Evolutionary conservation across 1,140 invertebrate genomes (phyloP).

Genomic region (Andrena cerasifolii): DNA sequence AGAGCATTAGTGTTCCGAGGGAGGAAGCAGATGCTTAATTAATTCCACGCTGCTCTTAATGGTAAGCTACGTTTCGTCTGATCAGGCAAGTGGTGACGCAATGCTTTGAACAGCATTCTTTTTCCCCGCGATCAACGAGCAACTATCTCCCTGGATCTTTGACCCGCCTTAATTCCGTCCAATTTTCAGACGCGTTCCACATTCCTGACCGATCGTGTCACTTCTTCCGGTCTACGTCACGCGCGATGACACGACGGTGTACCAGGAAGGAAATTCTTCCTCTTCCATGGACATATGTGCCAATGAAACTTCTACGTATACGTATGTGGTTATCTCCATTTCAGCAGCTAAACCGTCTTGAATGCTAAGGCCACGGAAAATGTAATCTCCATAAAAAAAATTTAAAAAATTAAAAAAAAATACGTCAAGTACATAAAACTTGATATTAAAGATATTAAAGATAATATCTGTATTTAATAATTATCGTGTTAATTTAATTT

Average conservation of each 20-base stretch:
- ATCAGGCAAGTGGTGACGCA: constrained; percentile 35
- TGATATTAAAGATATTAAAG: no score
- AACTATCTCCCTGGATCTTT: constrained; percentile 49
- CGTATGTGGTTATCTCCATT: constrained; percentile 5
- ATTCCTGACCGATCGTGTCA: constrained; percentile 38
- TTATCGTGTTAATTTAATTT: no score
- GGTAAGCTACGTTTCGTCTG: constrained; percentile 20
- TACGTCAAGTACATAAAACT: no score
- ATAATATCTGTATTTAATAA: no score
- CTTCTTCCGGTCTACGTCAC: constrained; percentile 32
- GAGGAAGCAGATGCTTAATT: constrained; percentile 49
- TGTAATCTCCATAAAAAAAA: no score
- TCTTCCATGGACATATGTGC: background rate
- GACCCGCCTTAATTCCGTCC: constrained; percentile 52
- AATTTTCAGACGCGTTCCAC: constrained; percentile 38
- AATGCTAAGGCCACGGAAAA: no score
- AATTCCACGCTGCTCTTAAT: constrained; percentile 33
- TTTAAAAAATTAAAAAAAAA: no score
- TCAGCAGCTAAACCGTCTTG: no score
- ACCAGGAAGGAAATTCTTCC: background rate
- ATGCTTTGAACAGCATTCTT: constrained; percentile 30
- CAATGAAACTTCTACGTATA: background rate
- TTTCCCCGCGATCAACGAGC: constrained; percentile 24
- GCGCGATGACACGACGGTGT: background rate
- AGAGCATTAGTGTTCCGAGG: background rate